A percentile compares a stretch with the other conserved stretches of the same genome.
phyloP scores from a whole-genome alignment of 1,140 invertebrate genomes.

The Coelopa frigida region DNA sequence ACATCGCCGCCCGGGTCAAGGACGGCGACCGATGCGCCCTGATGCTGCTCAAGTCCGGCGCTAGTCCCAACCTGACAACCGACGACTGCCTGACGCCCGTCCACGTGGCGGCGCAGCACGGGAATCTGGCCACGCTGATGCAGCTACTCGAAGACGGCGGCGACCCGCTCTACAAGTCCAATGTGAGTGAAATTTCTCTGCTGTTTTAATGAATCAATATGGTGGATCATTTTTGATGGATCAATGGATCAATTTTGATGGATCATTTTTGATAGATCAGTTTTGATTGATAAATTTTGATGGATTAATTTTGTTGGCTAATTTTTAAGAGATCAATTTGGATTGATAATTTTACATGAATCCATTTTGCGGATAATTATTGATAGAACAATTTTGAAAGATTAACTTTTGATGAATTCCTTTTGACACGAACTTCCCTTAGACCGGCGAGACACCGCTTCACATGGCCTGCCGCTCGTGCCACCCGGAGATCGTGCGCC shows the following conservation, averaged over 20 bases:
- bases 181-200: constrained; percentile 61
- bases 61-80: constrained; percentile 84
- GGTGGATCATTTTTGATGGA: too few relatives aligned
- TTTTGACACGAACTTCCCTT: constrained; percentile 14
- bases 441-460: constrained; percentile 93
- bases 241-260: too few relatives aligned
- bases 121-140: constrained; percentile 76
- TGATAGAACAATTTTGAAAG: too few relatives aligned
- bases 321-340: too few relatives aligned
- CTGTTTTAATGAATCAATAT: too few relatives aligned
- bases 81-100: constrained; percentile 92
- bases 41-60: constrained; percentile 96
- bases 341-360: too few relatives aligned
- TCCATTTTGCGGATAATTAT: too few relatives aligned
- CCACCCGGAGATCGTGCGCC: constrained; percentile 74
- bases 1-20: constrained; percentile 87
- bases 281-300: too few relatives aligned
- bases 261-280: too few relatives aligned
- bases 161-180: constrained; percentile 82
- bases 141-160: constrained; percentile 85
- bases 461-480: constrained; percentile 84
- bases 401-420: too few relatives aligned
- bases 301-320: too few relatives aligned
- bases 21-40: constrained; percentile 94
- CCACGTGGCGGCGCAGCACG: constrained; percentile 83